Base-by-base conservation (phyloP, 2,888 invertebrate species). In the Cryptocephalus primarius region DNA sequence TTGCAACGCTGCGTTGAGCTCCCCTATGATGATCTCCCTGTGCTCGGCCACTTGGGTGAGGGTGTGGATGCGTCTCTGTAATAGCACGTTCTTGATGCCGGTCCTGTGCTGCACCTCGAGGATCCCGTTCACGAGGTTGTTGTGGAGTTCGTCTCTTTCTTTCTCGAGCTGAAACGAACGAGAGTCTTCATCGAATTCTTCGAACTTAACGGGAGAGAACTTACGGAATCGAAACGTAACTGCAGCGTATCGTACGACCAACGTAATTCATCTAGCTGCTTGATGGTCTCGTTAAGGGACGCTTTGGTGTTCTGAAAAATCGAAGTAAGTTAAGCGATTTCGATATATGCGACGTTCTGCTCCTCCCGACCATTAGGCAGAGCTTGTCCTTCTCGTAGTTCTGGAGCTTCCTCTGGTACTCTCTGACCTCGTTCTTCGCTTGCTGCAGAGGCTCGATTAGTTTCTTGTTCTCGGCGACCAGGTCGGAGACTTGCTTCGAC, bases 31-130 rank as follows among this genome's bases (percentile, higher is more conserved):
- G 51, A 83, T 75, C 70, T 79, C 80, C 62, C 86, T 71, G 69
- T 83, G 78, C 62, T 86, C 85, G 11, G 82, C 71, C 33, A 79
- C 74, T 49, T 79, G 77, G 43, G 77, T 76, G 47, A 87, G 63
- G n/a, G 79, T 76, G 39, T 75, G 70, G 22, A 88, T 71, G 65
- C 85, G 82, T 60, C 82, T 81, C 63, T 93, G 90, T 43, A 94
- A 68, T 6, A 93, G 69, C 0, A 88, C 81, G 54, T 87, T 88
- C 67, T 88, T 89, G 59, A 88, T 68, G 6, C 88, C 83, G 0
- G 87, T 83, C 65, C 87, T 88, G 66, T 91, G 89, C 65, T 93
- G 92, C 4, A 92, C 79, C 62, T 93, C 92, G 39, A 89, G 72
- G 42, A 94, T 82, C 0, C 90, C 88, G 50, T 83, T 79, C 9